Evolutionary conservation across 1,140 invertebrate species (phyloP), one percentile per base, ranked within the genome.

Genomic region (Eueides isabella): DNA sequence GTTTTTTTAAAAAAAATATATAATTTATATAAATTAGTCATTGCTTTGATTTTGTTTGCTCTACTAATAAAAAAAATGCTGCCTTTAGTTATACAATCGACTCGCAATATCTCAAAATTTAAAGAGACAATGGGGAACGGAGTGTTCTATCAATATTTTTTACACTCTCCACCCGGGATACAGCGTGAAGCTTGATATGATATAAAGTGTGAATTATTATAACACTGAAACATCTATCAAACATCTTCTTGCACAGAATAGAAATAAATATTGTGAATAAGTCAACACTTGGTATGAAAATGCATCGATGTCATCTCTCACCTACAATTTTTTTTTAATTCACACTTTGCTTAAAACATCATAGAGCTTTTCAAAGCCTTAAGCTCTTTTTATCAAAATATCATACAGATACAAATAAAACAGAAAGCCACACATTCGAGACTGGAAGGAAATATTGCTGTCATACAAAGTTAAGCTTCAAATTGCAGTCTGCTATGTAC

Each of bases 391-490:
- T 23, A 9, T 11, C 6, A 48, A 48, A 48, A 55, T 23, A 26
- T 26, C 7, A 6, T 48, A 48, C 44, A 11, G 2, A 55, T 9
- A 19, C 66, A 55, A 16, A 38, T 4, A 16, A 67, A 67, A 29
- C 28, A 55, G 30, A 55, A 30, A 35, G 23, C 16, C 35, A 30
- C 2, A 14, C 12, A 72, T 41, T 61, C 33, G 33, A 38, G 31
- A 55, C 33, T 19, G 16, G 41, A 67, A 30, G 48, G 33, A 29
- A 67, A 41, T 61, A 14, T 44, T 29, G 63, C 65, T 67, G 71
- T 62, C 64, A 72, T 67, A 67, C 48, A 67, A 61, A 72, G 48
- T 67, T 64, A 38, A 35, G 29, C 33, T 67, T 66, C 30, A 61
- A n/a, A 19, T 14, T 44, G 35, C 29, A 65, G 23, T 23, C 7